These are phyloP conservation scores for Sinella curviseta DNA, from an alignment of 1,140 invertebrate genomes.

Conservation along the genomic window DNA sequence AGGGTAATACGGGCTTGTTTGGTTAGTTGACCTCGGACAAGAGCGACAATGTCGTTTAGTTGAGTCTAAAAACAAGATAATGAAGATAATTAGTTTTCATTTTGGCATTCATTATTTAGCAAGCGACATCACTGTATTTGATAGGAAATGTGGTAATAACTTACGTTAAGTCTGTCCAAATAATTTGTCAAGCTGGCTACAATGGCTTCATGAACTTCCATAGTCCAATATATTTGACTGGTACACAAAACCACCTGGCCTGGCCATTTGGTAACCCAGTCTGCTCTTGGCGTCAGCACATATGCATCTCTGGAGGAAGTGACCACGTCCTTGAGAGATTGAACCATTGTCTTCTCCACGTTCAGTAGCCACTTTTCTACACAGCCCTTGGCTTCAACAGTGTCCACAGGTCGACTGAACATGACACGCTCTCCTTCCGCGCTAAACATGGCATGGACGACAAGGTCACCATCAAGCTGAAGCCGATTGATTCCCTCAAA, in stretches of 20 bases:
- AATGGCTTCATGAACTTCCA: slow-evolving; percentile 71
- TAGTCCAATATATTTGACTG: slow-evolving; percentile 86
- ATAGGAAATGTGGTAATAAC: not conserved
- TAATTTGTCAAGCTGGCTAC: slow-evolving; percentile 58
- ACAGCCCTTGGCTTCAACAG: slow-evolving; percentile 75
- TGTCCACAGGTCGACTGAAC: slow-evolving; percentile 71
- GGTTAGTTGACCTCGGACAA: slow-evolving; percentile 63
- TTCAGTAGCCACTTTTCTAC: slow-evolving; percentile 83
- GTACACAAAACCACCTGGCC: slow-evolving; percentile 86
- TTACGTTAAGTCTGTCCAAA: slow-evolving; percentile 49
- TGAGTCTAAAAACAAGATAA: slow-evolving; percentile 53
- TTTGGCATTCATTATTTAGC: slow-evolving; percentile 55
- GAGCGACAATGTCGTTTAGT: slow-evolving; percentile 59
- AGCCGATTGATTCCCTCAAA: slow-evolving; percentile 76
- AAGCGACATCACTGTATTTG: not conserved
- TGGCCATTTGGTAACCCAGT: slow-evolving; percentile 82
- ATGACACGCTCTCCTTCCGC: slow-evolving; percentile 78
- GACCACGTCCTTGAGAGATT: slow-evolving; percentile 71
- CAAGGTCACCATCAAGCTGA: slow-evolving; percentile 72
- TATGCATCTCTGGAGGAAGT: slow-evolving; percentile 71
- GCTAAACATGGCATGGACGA: slow-evolving; percentile 82
- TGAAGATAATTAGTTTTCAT: slow-evolving; percentile 56
- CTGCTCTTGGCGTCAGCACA: slow-evolving; percentile 62
- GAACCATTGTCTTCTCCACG: slow-evolving; percentile 75
- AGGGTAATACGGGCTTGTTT: slow-evolving; percentile 74